Conservation (phyloP, 1,140 invertebrate species). For the Drosophila pseudoananassae region DNA sequence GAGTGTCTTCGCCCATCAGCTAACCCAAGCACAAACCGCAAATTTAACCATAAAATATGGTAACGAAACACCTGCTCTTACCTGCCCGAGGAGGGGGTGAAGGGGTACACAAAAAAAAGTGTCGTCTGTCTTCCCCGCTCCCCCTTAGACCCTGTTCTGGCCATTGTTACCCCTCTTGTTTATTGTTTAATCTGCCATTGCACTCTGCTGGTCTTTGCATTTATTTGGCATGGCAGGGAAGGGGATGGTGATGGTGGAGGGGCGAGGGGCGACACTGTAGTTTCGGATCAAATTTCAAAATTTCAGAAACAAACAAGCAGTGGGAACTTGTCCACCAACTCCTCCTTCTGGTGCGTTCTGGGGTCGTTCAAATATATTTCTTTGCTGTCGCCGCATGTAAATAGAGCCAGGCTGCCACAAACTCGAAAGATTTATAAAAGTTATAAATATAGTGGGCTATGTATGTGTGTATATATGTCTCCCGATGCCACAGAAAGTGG, state of each 20-base stretch:
- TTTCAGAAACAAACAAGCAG: constrained; percentile 29
- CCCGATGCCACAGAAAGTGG: constrained; percentile 22
- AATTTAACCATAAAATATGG: constrained; percentile 77
- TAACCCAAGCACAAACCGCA: constrained; percentile 32
- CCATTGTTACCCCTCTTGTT: constrained; percentile 51
- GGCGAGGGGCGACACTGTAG: constrained; percentile 31
- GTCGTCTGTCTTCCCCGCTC: constrained; percentile 33
- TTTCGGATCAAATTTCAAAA: constrained; percentile 65
- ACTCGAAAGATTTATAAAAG: constrained; percentile 55
- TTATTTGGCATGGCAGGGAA: constrained; percentile 25
- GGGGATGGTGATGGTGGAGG: too few species aligned
- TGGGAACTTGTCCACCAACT: constrained; percentile 3
- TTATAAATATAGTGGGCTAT: constrained; percentile 45
- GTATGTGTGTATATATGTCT: not conserved
- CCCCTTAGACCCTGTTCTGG: not conserved
- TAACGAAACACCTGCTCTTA: constrained; percentile 74
- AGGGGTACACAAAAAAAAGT: constrained; percentile 31
- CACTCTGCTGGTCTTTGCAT: constrained; percentile 55
- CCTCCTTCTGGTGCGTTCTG: constrained; percentile 6
- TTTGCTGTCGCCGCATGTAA: constrained; percentile 31
- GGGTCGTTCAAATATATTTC: constrained; percentile 40
- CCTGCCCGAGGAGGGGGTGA: constrained; percentile 25
- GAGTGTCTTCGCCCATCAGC: constrained; percentile 30
- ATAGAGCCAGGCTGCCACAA: constrained; percentile 24
- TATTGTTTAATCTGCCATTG: constrained; percentile 71